phyloP scores from a whole-genome alignment of 1,140 invertebrate genomes.

The Zaprionus nigranus region DNA sequence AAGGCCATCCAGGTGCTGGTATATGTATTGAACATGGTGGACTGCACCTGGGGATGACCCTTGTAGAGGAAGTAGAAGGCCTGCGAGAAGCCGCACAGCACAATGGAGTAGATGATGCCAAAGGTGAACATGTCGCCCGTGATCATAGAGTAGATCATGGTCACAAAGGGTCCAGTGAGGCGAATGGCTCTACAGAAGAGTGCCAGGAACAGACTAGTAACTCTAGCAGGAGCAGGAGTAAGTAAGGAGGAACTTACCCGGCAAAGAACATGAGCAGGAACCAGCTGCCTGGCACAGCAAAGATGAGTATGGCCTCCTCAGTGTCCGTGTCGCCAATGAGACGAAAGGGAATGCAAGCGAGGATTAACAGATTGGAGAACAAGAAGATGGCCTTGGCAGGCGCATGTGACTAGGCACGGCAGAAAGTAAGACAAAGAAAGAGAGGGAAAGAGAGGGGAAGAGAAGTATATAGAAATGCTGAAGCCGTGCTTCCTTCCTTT shows the following conservation, averaged over 20 bases:
- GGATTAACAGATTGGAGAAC: constrained; percentile 95
- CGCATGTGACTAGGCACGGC: constrained; percentile 90
- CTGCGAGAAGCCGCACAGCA: constrained; percentile 97
- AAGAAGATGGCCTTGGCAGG: constrained; percentile 98
- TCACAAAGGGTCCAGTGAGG: constrained; percentile 98
- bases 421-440: constrained; percentile 50
- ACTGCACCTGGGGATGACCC: constrained; percentile 92
- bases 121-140: constrained; percentile 99
- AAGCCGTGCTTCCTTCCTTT: too few relatives aligned
- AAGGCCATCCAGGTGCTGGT: constrained; percentile 98
- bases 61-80: constrained; percentile 99
- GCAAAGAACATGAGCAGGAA: constrained; percentile 99
- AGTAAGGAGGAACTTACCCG: constrained; percentile 88
- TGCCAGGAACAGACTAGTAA: accelerated
- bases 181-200: constrained; percentile 91
- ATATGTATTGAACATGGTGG: constrained; percentile 93
- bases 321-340: constrained; percentile 89
- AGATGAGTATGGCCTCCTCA: constrained; percentile 96
- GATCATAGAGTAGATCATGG: constrained; percentile 99
- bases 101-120: constrained; percentile 97
- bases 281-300: constrained; percentile 97
- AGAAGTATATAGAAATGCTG: background rate
- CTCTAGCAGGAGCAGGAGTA: background rate
- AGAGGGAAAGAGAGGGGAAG: background rate
- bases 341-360: constrained; percentile 96